phyloP scores from a whole-genome alignment of 2,113 vertebrate species.

The Aegithalos caudatus region DNA sequence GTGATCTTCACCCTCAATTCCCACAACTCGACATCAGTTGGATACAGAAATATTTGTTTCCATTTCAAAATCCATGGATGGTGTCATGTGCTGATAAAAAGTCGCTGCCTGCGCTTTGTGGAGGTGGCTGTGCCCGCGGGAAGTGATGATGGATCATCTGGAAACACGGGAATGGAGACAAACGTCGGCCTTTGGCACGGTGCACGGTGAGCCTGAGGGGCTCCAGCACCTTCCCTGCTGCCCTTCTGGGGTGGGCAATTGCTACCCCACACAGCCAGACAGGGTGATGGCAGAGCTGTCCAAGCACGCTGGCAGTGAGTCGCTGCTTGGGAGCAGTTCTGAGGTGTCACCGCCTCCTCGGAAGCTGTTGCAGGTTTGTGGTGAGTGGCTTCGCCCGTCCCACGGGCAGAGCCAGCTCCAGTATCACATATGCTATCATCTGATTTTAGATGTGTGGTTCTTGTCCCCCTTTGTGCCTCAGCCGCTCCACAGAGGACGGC shows the following conservation, averaged over 20 bases:
- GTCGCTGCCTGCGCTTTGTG: neutral
- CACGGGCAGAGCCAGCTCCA: neutral
- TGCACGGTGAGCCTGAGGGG: neutral
- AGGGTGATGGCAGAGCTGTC: neutral
- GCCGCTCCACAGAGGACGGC: neutral
- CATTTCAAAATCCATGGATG: neutral
- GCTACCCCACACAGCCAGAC: neutral
- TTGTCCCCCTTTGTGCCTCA: neutral
- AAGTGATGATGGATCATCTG: neutral
- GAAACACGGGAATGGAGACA: neutral
- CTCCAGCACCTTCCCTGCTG: neutral
- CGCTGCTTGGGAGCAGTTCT: neutral
- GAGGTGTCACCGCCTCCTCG: neutral
- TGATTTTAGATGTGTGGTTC: neutral
- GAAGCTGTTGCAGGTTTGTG: neutral
- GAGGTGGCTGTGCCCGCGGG: neutral
- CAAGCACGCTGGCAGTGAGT: neutral
- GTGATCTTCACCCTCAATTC: neutral
- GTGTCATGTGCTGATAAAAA: neutral
- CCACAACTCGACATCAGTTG: accelerated
- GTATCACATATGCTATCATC: neutral
- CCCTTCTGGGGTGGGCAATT: neutral
- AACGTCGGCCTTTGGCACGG: neutral
- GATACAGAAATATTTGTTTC: neutral
- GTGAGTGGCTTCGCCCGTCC: neutral